Percentiles rank a stretch among this genome's conserved stretches.
phyloP scores from a whole-genome alignment of 2,113 vertebrate genomes.

The Cygnus buccinator region DNA sequence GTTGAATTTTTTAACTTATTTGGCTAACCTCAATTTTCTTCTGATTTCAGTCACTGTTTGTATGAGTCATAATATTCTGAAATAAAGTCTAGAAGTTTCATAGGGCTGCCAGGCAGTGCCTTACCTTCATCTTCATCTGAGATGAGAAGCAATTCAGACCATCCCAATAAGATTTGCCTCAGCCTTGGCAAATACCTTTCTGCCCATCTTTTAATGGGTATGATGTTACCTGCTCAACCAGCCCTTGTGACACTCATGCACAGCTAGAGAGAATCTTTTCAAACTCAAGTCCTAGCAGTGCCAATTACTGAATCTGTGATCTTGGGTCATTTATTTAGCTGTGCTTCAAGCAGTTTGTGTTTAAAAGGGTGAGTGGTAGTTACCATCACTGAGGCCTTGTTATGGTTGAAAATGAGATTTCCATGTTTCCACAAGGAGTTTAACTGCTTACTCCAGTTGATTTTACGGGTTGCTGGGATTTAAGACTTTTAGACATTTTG shows the following conservation, averaged over 20 bases:
- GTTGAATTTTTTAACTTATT: not conserved
- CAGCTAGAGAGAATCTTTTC: not conserved
- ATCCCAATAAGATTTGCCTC: not conserved
- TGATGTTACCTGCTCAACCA: not conserved
- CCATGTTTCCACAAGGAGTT: not conserved
- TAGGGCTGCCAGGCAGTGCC: not conserved
- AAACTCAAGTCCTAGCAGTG: not conserved
- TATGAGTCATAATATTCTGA: not conserved
- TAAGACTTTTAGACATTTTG: slow-evolving; percentile 4
- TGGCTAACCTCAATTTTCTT: not conserved
- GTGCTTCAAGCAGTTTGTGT: not conserved
- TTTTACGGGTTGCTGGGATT: not conserved
- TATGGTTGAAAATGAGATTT: not conserved
- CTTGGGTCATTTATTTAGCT: not conserved
- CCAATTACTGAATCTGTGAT: not conserved
- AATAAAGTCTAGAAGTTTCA: not conserved
- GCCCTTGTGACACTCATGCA: not conserved
- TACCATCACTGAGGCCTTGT: not conserved
- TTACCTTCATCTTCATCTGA: not conserved
- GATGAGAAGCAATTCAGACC: not conserved
- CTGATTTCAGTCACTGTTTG: not conserved
- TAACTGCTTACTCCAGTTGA: not conserved
- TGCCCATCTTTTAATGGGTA: not conserved
- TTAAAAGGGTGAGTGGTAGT: not conserved
- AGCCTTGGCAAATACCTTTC: not conserved